A percentile compares a stretch with the other conserved stretches of the same genome.
phyloP scores from a whole-genome alignment of 2,888 invertebrate species.

The Acleris laterana region DNA sequence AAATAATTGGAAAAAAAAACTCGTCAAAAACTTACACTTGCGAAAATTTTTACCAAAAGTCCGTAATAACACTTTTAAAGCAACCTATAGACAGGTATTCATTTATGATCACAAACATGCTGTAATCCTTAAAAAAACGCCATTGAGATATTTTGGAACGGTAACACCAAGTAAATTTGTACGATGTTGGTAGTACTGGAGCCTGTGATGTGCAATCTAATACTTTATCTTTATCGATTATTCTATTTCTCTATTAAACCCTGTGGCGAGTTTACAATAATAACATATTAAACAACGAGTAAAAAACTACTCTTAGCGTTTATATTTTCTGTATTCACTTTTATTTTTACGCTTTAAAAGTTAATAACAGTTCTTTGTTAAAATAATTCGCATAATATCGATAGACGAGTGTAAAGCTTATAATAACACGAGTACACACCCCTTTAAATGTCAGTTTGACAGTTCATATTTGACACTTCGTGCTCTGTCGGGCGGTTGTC shows the following conservation, averaged over 20 bases:
- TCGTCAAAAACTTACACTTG: no score
- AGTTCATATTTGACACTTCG: conserved; percentile 45
- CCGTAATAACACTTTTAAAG: no score
- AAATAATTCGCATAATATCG: not conserved
- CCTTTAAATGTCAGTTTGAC: conserved; percentile 34
- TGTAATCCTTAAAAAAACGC: conserved; percentile 17
- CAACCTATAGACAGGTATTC: no score
- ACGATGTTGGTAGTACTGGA: conserved; percentile 9
- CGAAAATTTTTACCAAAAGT: no score
- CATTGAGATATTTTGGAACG: not conserved
- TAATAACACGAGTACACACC: not conserved
- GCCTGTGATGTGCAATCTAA: conserved; percentile 4
- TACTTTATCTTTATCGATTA: not conserved
- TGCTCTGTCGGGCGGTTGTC: conserved; percentile 33
- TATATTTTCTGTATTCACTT: no score
- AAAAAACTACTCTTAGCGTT: no score
- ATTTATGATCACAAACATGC: not conserved
- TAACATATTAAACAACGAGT: no score
- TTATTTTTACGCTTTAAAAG: no score
- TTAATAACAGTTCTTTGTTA: no score
- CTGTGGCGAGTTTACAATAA: no score
- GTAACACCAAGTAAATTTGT: not conserved
- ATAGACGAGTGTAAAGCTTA: not conserved
- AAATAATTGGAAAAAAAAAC: no score
- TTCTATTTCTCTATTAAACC: no score